Base-by-base conservation (phyloP, 2,113 vertebrate genomes). In the Morphnarchus princeps region DNA sequence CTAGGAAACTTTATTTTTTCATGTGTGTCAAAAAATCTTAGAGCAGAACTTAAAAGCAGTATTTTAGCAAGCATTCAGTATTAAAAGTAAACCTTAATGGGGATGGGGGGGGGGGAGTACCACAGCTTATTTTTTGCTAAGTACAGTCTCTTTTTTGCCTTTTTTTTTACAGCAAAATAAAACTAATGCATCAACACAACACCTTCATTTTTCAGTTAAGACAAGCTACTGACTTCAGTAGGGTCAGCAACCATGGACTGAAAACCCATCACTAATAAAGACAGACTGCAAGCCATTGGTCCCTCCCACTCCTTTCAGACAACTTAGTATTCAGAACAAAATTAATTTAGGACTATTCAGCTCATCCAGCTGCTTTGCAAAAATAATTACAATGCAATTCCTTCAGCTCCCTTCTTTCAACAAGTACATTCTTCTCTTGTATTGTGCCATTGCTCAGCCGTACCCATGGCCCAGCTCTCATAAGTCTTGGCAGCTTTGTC, bases 271-370 rank as follows among this genome's bases (percentile, higher is more conserved):
- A 76, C 76, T 89, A 93, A 94, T 89, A 93, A 95, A 97, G 94
- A 94, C 93, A 84, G 94, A 82, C 81, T 89, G 96, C 94, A 88
- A 94, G 82, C 72, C 94, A 89, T 40, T 87, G 82, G 61, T 69
- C 86, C 96, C 95, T 97, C 95, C 95, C 95, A 81, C 89, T 97
- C 93, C 96, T 89, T 87, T 97, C 92, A 96, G 55, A 97, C 83
- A 97, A 97, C 96, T 97, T 96, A 93, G 97, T 95, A 98, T 95
- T 98, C 97, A 97, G 95, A 97, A 92, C 95, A 96, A 97, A 97
- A 97, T 94, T 97, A 96, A 97, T 97, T 97, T 96, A 88, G 92
- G 97, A 97, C 97, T 97, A 97, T 97, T 98, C 97, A 98, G 85
- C 97, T 95, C 87, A 95, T 94, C 97, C 97, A 98, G 98, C 96